Evolutionary conservation across 2,888 invertebrate genomes (phyloP).

Genomic region (Drosophila atroscutellata): DNA sequence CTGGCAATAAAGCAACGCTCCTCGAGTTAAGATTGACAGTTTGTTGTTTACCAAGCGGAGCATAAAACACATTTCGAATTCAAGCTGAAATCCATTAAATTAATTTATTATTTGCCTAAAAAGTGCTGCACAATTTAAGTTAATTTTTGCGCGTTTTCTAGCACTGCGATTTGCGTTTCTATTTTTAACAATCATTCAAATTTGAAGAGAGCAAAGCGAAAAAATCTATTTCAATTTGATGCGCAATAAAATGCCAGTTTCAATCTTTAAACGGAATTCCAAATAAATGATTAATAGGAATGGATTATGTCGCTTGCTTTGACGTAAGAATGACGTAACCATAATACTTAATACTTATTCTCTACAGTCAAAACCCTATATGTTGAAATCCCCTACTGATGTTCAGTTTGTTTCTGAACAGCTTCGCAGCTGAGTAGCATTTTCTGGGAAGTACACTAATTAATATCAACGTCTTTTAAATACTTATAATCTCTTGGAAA

Average conservation of each 20-base stretch:
- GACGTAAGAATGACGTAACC: background rate
- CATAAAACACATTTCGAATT: background rate
- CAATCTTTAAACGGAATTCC: background rate
- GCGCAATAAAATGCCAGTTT: background rate
- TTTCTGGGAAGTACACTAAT: background rate
- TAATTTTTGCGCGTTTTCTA: background rate
- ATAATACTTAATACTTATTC: background rate
- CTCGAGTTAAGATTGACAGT: slow-evolving; percentile 59
- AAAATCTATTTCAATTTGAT: background rate
- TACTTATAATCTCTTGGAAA: background rate
- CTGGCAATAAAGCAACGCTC: slow-evolving; percentile 18
- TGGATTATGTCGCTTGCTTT: background rate
- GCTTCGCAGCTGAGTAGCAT: background rate
- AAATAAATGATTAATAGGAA: background rate
- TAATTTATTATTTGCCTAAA: background rate
- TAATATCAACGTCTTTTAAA: background rate
- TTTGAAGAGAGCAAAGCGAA: no score
- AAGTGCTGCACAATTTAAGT: slow-evolving; percentile 2
- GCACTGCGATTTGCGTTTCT: background rate
- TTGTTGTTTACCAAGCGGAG: slow-evolving; percentile 37
- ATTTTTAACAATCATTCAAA: background rate
- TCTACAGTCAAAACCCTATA: no score
- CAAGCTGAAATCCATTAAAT: background rate
- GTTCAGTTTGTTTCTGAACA: background rate
- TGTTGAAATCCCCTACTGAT: background rate